Conservation (phyloP, 2,113 vertebrate genomes). For the Grus americana region DNA sequence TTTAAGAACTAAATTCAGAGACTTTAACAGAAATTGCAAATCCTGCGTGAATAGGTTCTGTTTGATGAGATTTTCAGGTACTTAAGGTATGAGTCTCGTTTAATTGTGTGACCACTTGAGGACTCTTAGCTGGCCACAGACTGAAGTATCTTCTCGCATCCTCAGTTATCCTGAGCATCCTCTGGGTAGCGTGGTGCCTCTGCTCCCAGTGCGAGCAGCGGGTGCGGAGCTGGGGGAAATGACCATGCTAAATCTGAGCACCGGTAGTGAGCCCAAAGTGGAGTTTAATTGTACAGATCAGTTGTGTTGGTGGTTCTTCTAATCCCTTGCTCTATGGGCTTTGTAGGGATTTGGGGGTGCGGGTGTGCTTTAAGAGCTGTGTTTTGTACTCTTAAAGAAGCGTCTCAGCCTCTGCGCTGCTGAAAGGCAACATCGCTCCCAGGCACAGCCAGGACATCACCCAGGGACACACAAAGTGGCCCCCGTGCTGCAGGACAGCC, state of each 20-base stretch:
- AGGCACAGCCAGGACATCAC: fast-evolving
- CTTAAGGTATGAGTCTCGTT: neutral
- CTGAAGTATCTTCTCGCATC: neutral
- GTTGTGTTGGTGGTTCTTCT: neutral
- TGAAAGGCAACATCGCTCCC: fast-evolving
- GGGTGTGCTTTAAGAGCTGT: neutral
- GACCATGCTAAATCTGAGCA: neutral
- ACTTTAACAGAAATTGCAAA: neutral
- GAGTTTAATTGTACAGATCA: neutral
- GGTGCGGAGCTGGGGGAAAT: neutral
- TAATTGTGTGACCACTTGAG: neutral
- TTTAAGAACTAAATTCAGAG: neutral
- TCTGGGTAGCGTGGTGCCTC: neutral
- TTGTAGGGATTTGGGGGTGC: neutral
- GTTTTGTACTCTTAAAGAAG: neutral
- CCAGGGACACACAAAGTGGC: neutral
- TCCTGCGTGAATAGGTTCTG: neutral
- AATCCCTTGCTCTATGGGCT: neutral
- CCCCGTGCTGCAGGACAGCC: neutral
- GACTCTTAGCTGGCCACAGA: neutral
- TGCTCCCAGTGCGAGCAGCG: fast-evolving
- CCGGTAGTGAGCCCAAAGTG: neutral
- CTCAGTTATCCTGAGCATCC: neutral
- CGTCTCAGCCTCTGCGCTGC: neutral
- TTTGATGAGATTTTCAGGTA: neutral